Evolutionary conservation across 37 sponge, comb jelly and placozoan species (phyloP).

Genomic region (Ephydatia muelleri): DNA sequence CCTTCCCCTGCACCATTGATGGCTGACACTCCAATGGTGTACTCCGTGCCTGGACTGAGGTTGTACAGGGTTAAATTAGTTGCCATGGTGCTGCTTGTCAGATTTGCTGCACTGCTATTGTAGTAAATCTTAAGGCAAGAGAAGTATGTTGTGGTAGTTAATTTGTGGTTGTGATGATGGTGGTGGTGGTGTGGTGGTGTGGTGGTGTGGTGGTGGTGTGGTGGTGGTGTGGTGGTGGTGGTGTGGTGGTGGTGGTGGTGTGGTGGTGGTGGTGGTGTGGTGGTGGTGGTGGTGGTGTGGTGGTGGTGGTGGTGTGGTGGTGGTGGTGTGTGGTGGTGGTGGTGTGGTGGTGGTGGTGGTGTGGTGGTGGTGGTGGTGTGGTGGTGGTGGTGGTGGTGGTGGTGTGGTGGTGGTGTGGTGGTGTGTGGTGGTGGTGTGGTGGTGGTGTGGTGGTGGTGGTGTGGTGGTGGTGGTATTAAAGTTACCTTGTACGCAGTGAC

Average conservation of each 20-base stretch:
- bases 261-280: no score
- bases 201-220: no score
- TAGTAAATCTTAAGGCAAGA: neutral
- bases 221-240: no score
- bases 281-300: no score
- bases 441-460: neutral
- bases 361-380: neutral
- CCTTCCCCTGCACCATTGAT: slow-evolving; percentile 58
- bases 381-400: neutral
- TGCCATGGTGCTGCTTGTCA: neutral
- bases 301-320: no score
- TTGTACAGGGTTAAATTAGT: neutral
- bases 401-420: neutral
- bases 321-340: no score
- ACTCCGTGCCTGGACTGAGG: slow-evolving; percentile 46
- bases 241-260: no score
- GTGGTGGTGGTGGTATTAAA: neutral
- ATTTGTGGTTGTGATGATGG: no score
- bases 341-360: neutral
- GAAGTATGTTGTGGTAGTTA: no score
- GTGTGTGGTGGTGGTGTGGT: neutral
- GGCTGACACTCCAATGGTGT: slow-evolving; percentile 43
- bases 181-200: no score
- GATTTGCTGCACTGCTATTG: neutral
- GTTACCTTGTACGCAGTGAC: slow-evolving; percentile 30